These are phyloP conservation scores for Drosophila subquinaria DNA, from an alignment of 2,888 invertebrate genomes.

Conservation along the genomic window DNA sequence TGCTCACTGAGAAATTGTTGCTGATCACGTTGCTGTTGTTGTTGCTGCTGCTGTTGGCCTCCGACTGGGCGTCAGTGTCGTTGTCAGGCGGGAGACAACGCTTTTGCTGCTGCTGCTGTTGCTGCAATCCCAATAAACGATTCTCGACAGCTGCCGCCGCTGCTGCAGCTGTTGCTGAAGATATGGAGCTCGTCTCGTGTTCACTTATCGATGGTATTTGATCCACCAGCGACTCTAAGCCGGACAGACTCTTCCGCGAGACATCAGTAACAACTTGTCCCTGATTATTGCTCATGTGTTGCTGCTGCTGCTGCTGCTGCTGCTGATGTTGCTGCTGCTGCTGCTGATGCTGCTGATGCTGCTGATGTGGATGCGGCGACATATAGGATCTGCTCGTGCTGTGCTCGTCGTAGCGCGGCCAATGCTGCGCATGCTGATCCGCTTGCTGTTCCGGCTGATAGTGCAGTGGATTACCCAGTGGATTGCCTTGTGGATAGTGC, in stretches of 20 bases:
- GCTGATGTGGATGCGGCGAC: slow-evolving; percentile 65
- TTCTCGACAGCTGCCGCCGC: slow-evolving; percentile 78
- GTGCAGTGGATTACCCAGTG: neutral
- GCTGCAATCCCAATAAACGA: slow-evolving; percentile 71
- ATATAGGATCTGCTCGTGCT: slow-evolving; percentile 47
- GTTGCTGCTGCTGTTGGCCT: slow-evolving; percentile 24
- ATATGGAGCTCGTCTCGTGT: slow-evolving; percentile 86
- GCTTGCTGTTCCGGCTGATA: slow-evolving; percentile 26
- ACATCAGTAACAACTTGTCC: slow-evolving; percentile 87
- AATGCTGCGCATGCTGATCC: slow-evolving; percentile 39
- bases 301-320: slow-evolving; percentile 49
- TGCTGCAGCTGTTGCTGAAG: slow-evolving; percentile 61
- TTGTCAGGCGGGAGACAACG: slow-evolving; percentile 40
- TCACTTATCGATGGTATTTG: slow-evolving; percentile 96
- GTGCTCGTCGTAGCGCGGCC: slow-evolving; percentile 63
- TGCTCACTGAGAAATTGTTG: slow-evolving; percentile 86
- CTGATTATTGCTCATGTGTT: slow-evolving; percentile 49
- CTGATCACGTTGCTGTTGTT: slow-evolving; percentile 61
- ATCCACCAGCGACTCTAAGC: slow-evolving; percentile 94
- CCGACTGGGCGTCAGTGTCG: slow-evolving; percentile 30
- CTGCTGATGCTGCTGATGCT: slow-evolving; percentile 51
- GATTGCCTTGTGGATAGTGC: slow-evolving; percentile 20
- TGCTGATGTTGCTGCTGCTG: slow-evolving; percentile 55
- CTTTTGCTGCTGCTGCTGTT: slow-evolving; percentile 52
- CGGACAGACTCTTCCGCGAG: slow-evolving; percentile 94